Conservation (phyloP, 1,140 invertebrate species). For the Drosophila fuyamai region DNA sequence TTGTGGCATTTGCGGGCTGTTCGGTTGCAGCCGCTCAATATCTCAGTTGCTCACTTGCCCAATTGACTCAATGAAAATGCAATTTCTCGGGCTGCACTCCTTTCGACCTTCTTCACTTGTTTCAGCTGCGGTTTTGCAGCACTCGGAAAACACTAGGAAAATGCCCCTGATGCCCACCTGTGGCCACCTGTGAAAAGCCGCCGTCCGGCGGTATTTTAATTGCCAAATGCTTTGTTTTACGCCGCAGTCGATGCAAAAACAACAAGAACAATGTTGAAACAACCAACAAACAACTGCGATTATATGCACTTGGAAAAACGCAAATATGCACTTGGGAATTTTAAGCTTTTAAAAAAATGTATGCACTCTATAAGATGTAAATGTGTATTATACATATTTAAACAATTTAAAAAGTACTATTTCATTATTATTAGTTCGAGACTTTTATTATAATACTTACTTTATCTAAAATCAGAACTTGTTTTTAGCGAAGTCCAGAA, state of each 20-base stretch:
- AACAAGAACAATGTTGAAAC: slow-evolving; percentile 12
- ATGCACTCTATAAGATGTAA: too few relatives aligned
- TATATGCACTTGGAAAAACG: slow-evolving; percentile 21
- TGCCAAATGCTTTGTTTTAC: slow-evolving; percentile 63
- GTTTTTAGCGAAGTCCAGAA: too few relatives aligned
- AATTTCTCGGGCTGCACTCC: slow-evolving; percentile 27
- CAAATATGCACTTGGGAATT: too few relatives aligned
- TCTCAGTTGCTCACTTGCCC: slow-evolving; percentile 21
- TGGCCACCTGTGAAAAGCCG: slow-evolving; percentile 33
- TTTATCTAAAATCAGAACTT: too few relatives aligned
- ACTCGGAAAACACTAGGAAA: slow-evolving; percentile 2
- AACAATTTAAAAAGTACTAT: too few relatives aligned
- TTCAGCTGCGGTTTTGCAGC: slow-evolving; percentile 2
- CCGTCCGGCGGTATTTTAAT: slow-evolving; percentile 63
- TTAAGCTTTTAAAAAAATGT: neutral
- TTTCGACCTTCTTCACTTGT: neutral
- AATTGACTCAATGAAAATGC: slow-evolving; percentile 41
- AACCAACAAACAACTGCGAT: slow-evolving; percentile 39
- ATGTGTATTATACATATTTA: too few relatives aligned
- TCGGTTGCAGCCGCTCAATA: slow-evolving; percentile 41
- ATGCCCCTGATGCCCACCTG: slow-evolving; percentile 14
- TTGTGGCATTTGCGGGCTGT: slow-evolving; percentile 35
- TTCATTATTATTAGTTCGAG: too few relatives aligned
- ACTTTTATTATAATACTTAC: too few relatives aligned
- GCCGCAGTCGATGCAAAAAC: slow-evolving; percentile 32